Conservation (phyloP, 2,888 invertebrate species). For the Phengaris alcon region DNA sequence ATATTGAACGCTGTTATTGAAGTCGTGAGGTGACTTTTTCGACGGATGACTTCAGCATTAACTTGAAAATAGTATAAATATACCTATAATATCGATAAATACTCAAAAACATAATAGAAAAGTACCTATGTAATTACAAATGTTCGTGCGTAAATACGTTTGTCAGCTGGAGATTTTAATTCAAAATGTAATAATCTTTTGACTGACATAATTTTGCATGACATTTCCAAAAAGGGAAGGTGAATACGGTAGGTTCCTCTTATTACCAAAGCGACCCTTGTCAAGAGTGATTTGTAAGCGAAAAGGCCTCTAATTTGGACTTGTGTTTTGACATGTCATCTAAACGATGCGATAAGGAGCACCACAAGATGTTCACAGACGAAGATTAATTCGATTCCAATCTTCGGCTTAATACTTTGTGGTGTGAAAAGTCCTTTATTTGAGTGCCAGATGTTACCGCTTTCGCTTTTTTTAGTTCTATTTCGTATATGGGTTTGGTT, state of each 20-base stretch:
- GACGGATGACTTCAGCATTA: too few relatives aligned
- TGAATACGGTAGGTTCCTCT: slow-evolving; percentile 37
- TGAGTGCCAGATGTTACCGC: slow-evolving; percentile 13
- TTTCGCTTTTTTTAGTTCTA: neutral
- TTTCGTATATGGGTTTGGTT: neutral
- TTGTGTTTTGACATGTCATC: slow-evolving; percentile 61
- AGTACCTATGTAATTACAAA: neutral
- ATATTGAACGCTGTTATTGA: too few relatives aligned
- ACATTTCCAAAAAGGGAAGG: slow-evolving; percentile 46
- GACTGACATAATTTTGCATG: slow-evolving; percentile 42
- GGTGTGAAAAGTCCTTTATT: slow-evolving; percentile 20
- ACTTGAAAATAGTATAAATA: too few relatives aligned
- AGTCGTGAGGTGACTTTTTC: too few relatives aligned
- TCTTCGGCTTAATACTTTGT: slow-evolving; percentile 11
- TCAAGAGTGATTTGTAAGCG: slow-evolving; percentile 68
- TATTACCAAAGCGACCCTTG: slow-evolving; percentile 56
- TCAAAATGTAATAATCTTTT: slow-evolving; percentile 17
- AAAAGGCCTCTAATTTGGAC: slow-evolving; percentile 68
- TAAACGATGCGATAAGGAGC: slow-evolving; percentile 39
- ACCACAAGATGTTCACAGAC: slow-evolving; percentile 23
- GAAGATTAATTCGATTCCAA: slow-evolving; percentile 27
- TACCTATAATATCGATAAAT: neutral
- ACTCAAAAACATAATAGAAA: neutral
- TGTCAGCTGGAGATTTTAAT: slow-evolving; percentile 20
- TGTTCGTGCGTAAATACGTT: slow-evolving; percentile 3